These are phyloP conservation scores for Drosophila siamana DNA, from an alignment of 2,888 invertebrate species.

Conservation along the genomic window DNA sequence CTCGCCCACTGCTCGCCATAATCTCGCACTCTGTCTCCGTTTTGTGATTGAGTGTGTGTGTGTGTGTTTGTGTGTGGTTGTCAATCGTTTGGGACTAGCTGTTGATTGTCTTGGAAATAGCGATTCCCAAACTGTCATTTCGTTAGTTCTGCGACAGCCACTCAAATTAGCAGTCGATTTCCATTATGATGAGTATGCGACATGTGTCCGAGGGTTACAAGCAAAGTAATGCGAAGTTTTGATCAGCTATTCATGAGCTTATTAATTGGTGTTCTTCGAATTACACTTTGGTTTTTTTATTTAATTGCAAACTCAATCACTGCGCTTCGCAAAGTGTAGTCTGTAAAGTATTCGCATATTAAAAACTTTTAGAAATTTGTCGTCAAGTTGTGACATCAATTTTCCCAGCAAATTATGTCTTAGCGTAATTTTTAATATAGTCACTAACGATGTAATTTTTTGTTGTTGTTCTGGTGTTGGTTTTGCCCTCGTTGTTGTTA, in stretches of 20 bases:
- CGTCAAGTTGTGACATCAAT: conserved; percentile 13
- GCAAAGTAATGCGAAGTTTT: background rate
- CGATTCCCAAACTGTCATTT: conserved; percentile 22
- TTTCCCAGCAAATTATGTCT: background rate
- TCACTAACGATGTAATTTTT: conserved; percentile 12
- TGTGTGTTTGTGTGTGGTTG: conserved; percentile 17
- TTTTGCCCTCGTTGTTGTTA: conserved; percentile 17
- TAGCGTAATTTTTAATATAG: conserved; percentile 14
- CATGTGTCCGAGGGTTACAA: conserved; percentile 29
- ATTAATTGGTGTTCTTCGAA: no score
- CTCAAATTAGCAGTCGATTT: conserved; percentile 52
- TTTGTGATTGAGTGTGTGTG: background rate
- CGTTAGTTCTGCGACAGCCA: conserved; percentile 52
- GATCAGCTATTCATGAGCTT: no score
- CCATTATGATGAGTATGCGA: conserved; percentile 36
- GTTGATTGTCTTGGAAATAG: conserved; percentile 41
- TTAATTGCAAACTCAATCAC: background rate
- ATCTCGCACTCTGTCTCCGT: background rate
- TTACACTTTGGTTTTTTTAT: no score
- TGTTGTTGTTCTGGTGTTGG: background rate
- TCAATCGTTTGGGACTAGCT: conserved; percentile 51
- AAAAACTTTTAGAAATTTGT: conserved; percentile 1
- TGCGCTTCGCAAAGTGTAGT: background rate
- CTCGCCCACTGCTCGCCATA: no score
- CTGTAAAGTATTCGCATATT: background rate